phyloP scores from a whole-genome alignment of 2,797 vertebrate species.

The Lithobates pipiens region DNA sequence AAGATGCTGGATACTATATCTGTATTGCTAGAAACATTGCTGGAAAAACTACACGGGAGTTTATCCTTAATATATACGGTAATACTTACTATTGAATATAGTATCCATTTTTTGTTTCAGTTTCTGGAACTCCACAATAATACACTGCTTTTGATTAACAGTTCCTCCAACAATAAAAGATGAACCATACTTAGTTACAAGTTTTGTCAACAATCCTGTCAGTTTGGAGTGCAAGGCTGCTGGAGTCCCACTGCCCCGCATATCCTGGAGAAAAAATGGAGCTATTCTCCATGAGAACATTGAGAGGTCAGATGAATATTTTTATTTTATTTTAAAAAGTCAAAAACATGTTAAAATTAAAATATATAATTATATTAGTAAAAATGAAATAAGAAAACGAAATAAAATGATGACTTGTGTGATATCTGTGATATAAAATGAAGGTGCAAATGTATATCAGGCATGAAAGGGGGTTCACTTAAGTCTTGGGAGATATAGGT shows the following conservation, averaged over 20 bases:
- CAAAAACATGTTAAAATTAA: too few relatives aligned
- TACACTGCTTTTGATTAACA: slow-evolving; percentile 65
- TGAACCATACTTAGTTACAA: slow-evolving; percentile 75
- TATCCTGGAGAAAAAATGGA: slow-evolving; percentile 96
- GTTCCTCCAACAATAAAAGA: slow-evolving; percentile 87
- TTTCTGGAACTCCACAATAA: neutral
- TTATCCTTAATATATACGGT: slow-evolving; percentile 90
- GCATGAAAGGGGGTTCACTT: too few relatives aligned
- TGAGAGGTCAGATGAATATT: slow-evolving; percentile 77
- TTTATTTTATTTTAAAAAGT: neutral
- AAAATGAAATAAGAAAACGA: too few relatives aligned
- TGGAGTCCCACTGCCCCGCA: slow-evolving; percentile 86
- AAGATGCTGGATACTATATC: slow-evolving; percentile 86
- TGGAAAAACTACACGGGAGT: slow-evolving; percentile 87
- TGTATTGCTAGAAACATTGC: slow-evolving; percentile 93
- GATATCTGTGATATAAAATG: too few relatives aligned
- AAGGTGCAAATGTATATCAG: too few relatives aligned
- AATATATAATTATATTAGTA: too few relatives aligned
- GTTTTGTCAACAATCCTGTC: slow-evolving; percentile 77
- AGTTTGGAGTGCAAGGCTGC: slow-evolving; percentile 84
- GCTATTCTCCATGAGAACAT: slow-evolving; percentile 81
- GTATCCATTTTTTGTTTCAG: neutral
- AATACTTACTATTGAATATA: slow-evolving; percentile 55
- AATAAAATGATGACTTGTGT: too few relatives aligned
- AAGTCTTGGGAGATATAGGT: too few relatives aligned